phyloP scores from a whole-genome alignment of 2,797 vertebrate species.

The Mus minutoides region DNA sequence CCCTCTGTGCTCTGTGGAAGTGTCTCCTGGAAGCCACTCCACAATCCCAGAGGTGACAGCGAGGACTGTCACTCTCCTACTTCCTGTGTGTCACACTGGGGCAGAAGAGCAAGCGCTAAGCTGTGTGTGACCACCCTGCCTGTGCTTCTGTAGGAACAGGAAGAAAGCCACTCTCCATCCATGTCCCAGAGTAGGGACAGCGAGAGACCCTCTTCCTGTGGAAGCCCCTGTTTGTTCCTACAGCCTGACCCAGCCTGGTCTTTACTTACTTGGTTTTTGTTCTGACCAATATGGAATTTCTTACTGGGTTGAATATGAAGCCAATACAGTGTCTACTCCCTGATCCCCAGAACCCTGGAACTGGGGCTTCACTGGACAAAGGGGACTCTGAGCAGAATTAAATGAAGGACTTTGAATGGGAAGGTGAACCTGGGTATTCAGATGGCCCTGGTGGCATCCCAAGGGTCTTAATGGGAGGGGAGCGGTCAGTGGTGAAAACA shows the following conservation, averaged over 20 bases:
- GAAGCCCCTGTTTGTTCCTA: neutral
- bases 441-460: neutral
- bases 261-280: neutral
- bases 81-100: neutral
- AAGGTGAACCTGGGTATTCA: neutral
- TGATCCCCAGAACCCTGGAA: neutral
- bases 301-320: neutral
- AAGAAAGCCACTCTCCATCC: neutral
- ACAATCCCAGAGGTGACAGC: neutral
- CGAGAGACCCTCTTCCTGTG: neutral
- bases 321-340: neutral
- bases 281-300: neutral
- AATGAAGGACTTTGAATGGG: neutral
- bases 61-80: neutral
- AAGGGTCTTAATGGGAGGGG: no score
- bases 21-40: neutral
- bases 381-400: neutral
- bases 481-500: neutral
- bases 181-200: neutral
- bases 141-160: neutral
- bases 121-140: neutral
- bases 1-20: neutral
- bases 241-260: neutral
- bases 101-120: neutral
- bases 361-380: neutral